Evolutionary conservation across 2,113 vertebrate genomes (phyloP), one percentile per base, ranked within the genome.

Genomic region (Noturus placidus): DNA sequence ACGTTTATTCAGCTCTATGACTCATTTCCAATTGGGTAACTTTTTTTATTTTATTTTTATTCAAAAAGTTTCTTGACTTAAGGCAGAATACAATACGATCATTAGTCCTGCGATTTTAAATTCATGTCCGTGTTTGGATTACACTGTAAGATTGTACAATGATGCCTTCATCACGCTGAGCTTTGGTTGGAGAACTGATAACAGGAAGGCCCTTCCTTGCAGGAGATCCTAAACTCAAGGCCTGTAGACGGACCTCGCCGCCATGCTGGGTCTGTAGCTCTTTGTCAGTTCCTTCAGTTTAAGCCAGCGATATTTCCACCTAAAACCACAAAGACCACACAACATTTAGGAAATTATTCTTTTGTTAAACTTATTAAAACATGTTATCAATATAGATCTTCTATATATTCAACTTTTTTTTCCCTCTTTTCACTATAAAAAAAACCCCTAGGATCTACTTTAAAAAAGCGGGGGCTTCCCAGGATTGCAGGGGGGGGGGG

Each of bases 301-400:
- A 38, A 87, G 86, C 92, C 91, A 92, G 87, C 50, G 57, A 83
- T 90, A 91, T 61, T 85, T 72, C 90, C 93, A 94, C 83, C 92
- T 93, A 88, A 83, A 83, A 81, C 83, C 72, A 65, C 70, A 80
- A 67, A 67, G 25, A 81, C 27, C 56, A 76, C n/a, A 63, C 0
- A 0, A 77, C 15, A n/a, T 25, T 25, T 19, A 38, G 33, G 69
- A 70, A 46, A 46, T 7, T 0, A 46, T 46, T 0, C 7, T 46
- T 38, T 38, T 38, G 38, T 38, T 38, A 38, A 38, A 38, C 38
- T 38, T 38, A 38, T 38, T 38, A 38, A 38, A 50, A 59, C 5
- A 17, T 5, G 4, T 59, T 19, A 57, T 57, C 56, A 57, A 20
- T 4, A 11, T 11, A 65, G 9, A 65, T 65, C 63, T n/a, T n/a